Conservation (phyloP, 1,140 invertebrate genomes). For the Tribolium castaneum region DNA sequence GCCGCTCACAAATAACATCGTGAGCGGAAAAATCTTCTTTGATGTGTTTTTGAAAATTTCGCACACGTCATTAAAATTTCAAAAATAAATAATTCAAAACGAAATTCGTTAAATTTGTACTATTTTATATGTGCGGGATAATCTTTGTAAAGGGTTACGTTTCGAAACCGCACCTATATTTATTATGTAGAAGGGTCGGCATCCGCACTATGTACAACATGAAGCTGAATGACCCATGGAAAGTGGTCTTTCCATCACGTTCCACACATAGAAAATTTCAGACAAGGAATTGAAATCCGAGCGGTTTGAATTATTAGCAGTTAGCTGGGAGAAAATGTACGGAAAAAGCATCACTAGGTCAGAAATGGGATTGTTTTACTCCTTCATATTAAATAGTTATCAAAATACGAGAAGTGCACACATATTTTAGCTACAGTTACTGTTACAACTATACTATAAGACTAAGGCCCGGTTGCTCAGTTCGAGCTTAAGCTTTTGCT, state of each 20-base stretch:
- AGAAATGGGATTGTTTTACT: no score
- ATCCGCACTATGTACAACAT: constrained; percentile 32
- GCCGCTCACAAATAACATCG: neutral
- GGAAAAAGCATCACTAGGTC: no score
- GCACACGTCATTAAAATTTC: no score
- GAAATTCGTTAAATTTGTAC: neutral
- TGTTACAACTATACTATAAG: no score
- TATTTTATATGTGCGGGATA: constrained; percentile 6
- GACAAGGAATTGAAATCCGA: neutral
- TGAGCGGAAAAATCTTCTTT: no score
- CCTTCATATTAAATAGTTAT: no score
- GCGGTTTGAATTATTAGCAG: neutral
- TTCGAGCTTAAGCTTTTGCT: no score
- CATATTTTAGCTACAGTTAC: no score
- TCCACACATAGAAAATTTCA: neutral
- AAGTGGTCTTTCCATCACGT: constrained; percentile 7
- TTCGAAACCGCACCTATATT: constrained; percentile 19
- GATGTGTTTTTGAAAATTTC: no score
- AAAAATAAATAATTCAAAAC: neutral
- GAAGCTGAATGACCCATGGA: constrained; percentile 27
- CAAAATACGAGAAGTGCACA: no score
- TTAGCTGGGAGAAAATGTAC: neutral
- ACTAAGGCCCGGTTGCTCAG: no score
- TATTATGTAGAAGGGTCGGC: constrained; percentile 33
- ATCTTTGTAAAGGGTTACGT: constrained; percentile 3